A percentile compares a stretch with the other conserved stretches of the same genome.
These are phyloP conservation scores for Redunca redunca DNA, from an alignment of 2,113 vertebrate genomes.

Conservation along the genomic window DNA sequence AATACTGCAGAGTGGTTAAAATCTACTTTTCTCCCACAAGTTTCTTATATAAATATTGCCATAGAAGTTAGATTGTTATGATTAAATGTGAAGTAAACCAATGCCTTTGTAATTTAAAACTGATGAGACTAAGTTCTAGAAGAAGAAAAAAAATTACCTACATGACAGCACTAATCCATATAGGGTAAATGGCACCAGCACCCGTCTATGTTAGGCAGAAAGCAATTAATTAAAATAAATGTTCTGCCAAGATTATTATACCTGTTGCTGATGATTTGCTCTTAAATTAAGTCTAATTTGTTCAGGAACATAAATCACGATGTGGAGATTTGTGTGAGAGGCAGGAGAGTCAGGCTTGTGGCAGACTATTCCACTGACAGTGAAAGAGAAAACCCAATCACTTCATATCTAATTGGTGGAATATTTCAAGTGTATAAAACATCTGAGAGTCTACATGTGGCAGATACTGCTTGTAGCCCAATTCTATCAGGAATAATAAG, in stretches of 20 bases:
- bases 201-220: constrained; percentile 35
- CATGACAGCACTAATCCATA: constrained; percentile 19
- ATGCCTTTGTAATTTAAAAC: constrained; percentile 44
- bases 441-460: neutral
- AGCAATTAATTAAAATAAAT: constrained; percentile 69
- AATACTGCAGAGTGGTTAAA: neutral
- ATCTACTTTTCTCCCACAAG: neutral
- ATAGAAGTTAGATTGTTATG: constrained; percentile 36
- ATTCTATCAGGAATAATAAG: neutral
- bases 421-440: constrained; percentile 2
- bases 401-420: neutral
- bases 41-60: constrained; percentile 43
- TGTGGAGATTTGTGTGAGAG: neutral
- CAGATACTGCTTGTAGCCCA: neutral
- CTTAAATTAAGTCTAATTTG: constrained; percentile 67
- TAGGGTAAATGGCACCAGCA: constrained; percentile 48
- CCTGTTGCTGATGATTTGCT: constrained; percentile 66
- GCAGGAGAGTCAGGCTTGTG: neutral
- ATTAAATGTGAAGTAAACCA: constrained; percentile 52
- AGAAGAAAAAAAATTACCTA: constrained; percentile 4
- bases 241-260: constrained; percentile 48
- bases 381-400: neutral
- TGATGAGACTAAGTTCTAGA: constrained; percentile 28
- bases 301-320: constrained; percentile 50
- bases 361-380: neutral